These are phyloP conservation scores for Nesospiza acunhae DNA, from an alignment of 2,113 vertebrate genomes.

Conservation along the genomic window DNA sequence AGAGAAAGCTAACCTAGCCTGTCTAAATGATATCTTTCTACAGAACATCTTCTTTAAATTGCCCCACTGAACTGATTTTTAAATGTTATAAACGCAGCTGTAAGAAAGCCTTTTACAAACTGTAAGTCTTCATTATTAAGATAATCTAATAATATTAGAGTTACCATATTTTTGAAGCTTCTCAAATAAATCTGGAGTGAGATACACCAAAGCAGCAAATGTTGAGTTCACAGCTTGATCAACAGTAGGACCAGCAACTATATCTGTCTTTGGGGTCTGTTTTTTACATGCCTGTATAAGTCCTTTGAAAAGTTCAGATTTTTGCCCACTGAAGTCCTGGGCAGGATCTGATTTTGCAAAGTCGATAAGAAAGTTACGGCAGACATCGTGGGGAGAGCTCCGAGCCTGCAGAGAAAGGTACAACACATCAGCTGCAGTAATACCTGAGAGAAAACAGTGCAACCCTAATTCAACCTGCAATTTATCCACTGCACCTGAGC, in stretches of 20 bases:
- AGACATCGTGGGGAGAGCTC: constrained; percentile 71
- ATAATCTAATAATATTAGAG: constrained; percentile 75
- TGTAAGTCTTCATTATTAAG: constrained; percentile 70
- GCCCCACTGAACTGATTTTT: background rate
- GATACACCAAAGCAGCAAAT: constrained; percentile 96
- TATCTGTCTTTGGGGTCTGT: constrained; percentile 87
- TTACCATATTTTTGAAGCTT: constrained; percentile 91
- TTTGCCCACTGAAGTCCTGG: constrained; percentile 81
- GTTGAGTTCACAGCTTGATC: constrained; percentile 96
- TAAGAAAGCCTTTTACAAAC: constrained; percentile 46
- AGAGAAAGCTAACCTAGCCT: background rate
- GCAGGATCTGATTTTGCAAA: constrained; percentile 92
- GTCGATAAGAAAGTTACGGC: constrained; percentile 84
- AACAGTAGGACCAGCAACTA: constrained; percentile 85
- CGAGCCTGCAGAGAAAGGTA: constrained; percentile 61
- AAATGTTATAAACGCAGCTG: constrained; percentile 7
- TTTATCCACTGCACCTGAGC: background rate
- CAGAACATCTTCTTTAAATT: background rate
- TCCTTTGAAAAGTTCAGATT: constrained; percentile 87
- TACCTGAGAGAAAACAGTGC: background rate
- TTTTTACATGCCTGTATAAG: constrained; percentile 88
- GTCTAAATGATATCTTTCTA: background rate
- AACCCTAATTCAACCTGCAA: background rate
- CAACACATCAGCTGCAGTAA: accelerated
- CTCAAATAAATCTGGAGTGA: constrained; percentile 87